Percentiles rank a stretch among this genome's conserved stretches.
phyloP scores from a whole-genome alignment of 2,113 vertebrate genomes.

The Nothoprocta perdicaria region DNA sequence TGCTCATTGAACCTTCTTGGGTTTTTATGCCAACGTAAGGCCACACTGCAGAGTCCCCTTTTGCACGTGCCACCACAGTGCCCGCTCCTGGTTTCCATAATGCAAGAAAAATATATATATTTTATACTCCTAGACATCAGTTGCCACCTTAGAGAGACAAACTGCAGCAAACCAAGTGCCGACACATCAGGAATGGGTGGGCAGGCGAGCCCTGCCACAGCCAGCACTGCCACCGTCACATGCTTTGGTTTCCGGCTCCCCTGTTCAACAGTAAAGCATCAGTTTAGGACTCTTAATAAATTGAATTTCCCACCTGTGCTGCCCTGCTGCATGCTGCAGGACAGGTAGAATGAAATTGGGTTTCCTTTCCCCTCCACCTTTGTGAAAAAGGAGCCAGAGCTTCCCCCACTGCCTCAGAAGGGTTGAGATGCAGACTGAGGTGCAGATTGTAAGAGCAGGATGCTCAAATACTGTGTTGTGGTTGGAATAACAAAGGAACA shows the following conservation, averaged over 20 bases:
- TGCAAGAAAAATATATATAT: background rate
- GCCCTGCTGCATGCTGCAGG: background rate
- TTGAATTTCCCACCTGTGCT: background rate
- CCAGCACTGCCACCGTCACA: background rate
- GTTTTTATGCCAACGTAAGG: background rate
- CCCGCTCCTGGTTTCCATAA: background rate
- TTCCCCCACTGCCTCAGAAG: background rate
- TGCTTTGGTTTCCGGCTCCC: background rate
- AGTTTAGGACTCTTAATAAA: background rate
- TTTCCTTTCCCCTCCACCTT: background rate
- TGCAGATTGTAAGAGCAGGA: background rate
- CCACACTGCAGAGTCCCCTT: background rate
- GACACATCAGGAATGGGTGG: background rate
- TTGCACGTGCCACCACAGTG: background rate
- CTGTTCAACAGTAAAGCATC: background rate
- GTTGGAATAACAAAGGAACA: background rate
- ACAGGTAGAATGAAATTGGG: background rate
- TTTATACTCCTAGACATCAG: background rate
- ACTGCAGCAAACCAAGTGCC: rapidly evolving
- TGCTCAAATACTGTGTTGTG: background rate
- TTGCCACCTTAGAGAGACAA: background rate
- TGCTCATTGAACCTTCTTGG: background rate
- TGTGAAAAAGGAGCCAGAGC: rapidly evolving
- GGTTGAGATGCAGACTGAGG: background rate
- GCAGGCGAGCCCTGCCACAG: background rate